A percentile compares a stretch with the other conserved stretches of the same genome.
Conservation (phyloP, 2,888 invertebrate genomes). For the Parnassius mnemosyne region DNA sequence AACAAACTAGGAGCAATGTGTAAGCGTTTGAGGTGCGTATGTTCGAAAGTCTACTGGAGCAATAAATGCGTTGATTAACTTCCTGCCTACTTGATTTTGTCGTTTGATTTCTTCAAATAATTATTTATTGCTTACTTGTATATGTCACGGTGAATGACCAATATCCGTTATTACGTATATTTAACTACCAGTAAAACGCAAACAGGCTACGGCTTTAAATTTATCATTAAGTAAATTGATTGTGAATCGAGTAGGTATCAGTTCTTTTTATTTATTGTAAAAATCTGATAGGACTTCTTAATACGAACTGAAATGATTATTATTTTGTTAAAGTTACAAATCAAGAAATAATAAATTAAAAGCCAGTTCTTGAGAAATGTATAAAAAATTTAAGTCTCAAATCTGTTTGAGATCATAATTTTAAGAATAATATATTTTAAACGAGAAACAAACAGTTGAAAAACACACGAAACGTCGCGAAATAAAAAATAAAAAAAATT, state of each 20-base stretch:
- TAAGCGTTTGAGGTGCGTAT: slow-evolving; percentile 34
- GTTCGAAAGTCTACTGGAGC: slow-evolving; percentile 56
- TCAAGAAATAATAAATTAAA: too few relatives aligned
- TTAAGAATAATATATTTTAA: too few relatives aligned
- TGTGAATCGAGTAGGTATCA: background rate
- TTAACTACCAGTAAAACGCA: slow-evolving; percentile 9
- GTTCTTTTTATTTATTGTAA: too few relatives aligned
- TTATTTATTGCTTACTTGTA: slow-evolving; percentile 33
- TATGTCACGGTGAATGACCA: slow-evolving; percentile 29
- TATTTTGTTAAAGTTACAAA: too few relatives aligned
- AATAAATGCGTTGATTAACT: slow-evolving; percentile 67
- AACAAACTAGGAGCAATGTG: slow-evolving; percentile 33
- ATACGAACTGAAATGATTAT: too few relatives aligned
- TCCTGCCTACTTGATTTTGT: slow-evolving; percentile 52
- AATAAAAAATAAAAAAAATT: too few relatives aligned
- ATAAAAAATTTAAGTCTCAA: too few relatives aligned
- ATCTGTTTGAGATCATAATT: too few relatives aligned
- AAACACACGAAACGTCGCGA: too few relatives aligned
- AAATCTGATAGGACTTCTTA: too few relatives aligned
- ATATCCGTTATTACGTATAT: slow-evolving; percentile 25
- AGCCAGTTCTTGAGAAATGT: too few relatives aligned
- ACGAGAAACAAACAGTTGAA: too few relatives aligned
- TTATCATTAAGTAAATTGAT: slow-evolving; percentile 22
- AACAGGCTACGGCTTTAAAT: slow-evolving; percentile 9
- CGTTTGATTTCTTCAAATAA: slow-evolving; percentile 35